phyloP scores from a whole-genome alignment of 2,797 vertebrate genomes.

The Sebastes oblongus region DNA sequence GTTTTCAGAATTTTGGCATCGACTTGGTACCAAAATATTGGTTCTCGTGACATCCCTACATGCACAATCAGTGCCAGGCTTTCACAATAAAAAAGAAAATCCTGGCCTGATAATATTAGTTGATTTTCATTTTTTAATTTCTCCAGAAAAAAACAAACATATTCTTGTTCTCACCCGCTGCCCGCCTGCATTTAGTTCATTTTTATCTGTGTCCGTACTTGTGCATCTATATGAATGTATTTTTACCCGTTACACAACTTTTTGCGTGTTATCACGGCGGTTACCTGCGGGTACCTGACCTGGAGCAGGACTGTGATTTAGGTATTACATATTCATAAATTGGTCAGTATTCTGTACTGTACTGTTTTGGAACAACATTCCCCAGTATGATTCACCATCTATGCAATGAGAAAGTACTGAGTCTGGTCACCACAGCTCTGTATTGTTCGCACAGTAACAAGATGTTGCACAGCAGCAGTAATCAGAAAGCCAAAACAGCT shows the following conservation, averaged over 20 bases:
- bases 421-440: background rate
- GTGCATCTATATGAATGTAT: background rate
- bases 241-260: background rate
- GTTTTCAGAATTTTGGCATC: no score
- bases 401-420: background rate
- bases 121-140: background rate
- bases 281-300: background rate
- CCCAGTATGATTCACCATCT: background rate
- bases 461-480: constrained; percentile 2
- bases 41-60: no score
- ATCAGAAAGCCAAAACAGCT: constrained; percentile 16
- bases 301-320: background rate
- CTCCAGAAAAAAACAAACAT: background rate
- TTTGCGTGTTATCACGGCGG: background rate
- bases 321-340: constrained; percentile 11
- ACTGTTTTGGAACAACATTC: background rate
- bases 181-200: background rate
- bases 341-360: background rate
- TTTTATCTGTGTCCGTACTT: background rate
- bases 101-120: no score
- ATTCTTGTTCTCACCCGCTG: background rate
- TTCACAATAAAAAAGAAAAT: no score
- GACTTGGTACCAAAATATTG: no score
- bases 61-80: no score
- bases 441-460: background rate